phyloP scores from a whole-genome alignment of 2,113 vertebrate species.

The Turnix velox region DNA sequence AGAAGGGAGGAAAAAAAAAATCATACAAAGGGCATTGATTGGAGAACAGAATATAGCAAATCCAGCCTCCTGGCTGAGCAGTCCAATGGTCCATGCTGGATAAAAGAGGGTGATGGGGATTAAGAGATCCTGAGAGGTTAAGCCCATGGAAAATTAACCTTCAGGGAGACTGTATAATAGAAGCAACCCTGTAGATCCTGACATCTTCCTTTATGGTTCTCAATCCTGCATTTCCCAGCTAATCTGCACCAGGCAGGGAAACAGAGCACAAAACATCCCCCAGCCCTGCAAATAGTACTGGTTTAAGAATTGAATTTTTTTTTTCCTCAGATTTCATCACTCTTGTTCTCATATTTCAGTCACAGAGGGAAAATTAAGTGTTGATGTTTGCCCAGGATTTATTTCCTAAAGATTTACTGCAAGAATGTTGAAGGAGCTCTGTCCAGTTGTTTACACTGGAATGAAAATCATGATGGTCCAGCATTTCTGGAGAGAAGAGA shows the following conservation, averaged over 20 bases:
- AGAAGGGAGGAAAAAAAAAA: not conserved
- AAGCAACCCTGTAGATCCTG: not conserved
- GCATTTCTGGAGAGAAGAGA: not conserved
- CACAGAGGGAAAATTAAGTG: conserved; percentile 31
- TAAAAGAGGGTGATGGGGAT: not conserved
- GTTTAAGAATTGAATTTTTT: not conserved
- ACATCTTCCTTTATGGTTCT: not conserved
- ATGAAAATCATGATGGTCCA: not conserved
- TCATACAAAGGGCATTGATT: not conserved
- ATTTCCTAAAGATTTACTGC: not conserved
- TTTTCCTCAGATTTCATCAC: not conserved
- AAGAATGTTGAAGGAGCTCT: not conserved
- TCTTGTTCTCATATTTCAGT: conserved; percentile 5
- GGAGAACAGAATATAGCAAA: not conserved
- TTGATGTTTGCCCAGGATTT: not conserved
- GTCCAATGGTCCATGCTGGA: not conserved
- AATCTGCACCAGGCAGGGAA: not conserved
- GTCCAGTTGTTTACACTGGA: not conserved
- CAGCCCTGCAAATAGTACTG: not conserved
- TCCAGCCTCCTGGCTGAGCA: not conserved
- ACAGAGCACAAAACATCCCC: not conserved
- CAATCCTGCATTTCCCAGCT: not conserved
- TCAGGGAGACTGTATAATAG: fast-evolving
- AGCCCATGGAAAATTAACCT: not conserved
- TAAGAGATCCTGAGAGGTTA: not conserved